These are phyloP conservation scores for Neopelma chrysocephalum DNA, from an alignment of 2,797 vertebrate species.

Conservation along the genomic window DNA sequence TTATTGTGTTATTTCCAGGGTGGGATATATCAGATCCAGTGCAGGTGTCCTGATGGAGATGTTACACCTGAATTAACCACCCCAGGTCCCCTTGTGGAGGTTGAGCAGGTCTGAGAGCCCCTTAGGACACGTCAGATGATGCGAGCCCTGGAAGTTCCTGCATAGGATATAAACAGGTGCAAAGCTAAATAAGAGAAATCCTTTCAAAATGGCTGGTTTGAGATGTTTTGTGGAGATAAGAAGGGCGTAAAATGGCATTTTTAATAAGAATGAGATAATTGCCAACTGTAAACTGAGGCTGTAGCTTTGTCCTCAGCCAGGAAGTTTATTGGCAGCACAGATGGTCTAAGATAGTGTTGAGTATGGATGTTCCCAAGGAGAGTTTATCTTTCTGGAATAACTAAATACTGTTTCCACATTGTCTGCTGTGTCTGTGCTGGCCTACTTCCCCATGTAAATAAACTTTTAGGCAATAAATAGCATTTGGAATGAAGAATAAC, in stretches of 20 bases:
- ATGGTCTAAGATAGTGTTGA: not conserved
- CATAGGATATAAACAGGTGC: not conserved
- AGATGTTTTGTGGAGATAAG: not conserved
- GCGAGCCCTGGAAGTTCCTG: not conserved
- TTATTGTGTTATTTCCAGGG: not conserved
- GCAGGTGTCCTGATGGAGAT: not conserved
- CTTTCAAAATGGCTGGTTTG: not conserved
- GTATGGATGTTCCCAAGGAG: not conserved
- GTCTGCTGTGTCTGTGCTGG: not conserved
- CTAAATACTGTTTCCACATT: not conserved
- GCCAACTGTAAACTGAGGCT: not conserved
- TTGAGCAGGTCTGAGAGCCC: not conserved
- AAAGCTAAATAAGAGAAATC: not conserved
- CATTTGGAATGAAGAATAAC: not conserved
- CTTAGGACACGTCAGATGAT: not conserved
- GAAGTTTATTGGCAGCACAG: not conserved
- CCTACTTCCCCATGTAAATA: accelerated
- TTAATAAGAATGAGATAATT: not conserved
- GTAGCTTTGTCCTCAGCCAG: not conserved
- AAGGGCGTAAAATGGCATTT: not conserved
- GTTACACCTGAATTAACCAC: not conserved
- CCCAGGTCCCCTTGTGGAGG: not conserved
- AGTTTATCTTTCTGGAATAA: not conserved
- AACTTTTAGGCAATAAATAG: not conserved
- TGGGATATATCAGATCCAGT: not conserved